Conservation (phyloP, 2,113 vertebrate species). For the Zosterops borbonicus region DNA sequence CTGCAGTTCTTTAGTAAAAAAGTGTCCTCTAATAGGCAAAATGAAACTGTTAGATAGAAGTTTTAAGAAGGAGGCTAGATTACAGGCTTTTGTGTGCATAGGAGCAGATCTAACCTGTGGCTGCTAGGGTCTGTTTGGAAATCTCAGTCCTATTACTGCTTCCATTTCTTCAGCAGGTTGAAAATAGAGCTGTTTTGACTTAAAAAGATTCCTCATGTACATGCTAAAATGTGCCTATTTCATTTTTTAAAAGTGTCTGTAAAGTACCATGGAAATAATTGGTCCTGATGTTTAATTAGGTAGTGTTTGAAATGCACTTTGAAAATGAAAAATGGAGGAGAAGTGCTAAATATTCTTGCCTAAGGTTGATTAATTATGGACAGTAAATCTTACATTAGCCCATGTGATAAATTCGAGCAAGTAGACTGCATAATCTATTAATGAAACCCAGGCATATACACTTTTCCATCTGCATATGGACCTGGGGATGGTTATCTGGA, state of each 20-base stretch:
- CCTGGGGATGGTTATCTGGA: not conserved
- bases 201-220: not conserved
- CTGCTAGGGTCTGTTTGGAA: not conserved
- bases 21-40: not conserved
- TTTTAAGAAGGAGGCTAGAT: conserved; percentile 3
- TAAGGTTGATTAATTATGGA: conserved; percentile 61
- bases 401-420: not conserved
- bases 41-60: not conserved
- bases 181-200: conserved; percentile 19
- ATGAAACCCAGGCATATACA: not conserved
- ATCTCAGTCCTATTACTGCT: not conserved
- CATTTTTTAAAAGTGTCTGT: not conserved
- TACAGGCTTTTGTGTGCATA: not conserved
- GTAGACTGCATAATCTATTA: conserved; percentile 21
- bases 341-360: conserved; percentile 59
- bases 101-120: not conserved
- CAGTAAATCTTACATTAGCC: conserved; percentile 49
- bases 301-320: conserved; percentile 60
- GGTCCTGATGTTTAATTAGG: conserved; percentile 64
- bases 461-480: not conserved
- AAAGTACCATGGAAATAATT: conserved; percentile 52
- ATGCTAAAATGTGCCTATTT: conserved; percentile 37
- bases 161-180: not conserved
- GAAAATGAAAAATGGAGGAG: conserved; percentile 55
- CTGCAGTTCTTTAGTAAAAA: not conserved